A percentile compares a stretch with the other conserved stretches of the same genome.
Evolutionary conservation across 2,888 invertebrate species (phyloP).

Genomic region (Idaea aversata): DNA sequence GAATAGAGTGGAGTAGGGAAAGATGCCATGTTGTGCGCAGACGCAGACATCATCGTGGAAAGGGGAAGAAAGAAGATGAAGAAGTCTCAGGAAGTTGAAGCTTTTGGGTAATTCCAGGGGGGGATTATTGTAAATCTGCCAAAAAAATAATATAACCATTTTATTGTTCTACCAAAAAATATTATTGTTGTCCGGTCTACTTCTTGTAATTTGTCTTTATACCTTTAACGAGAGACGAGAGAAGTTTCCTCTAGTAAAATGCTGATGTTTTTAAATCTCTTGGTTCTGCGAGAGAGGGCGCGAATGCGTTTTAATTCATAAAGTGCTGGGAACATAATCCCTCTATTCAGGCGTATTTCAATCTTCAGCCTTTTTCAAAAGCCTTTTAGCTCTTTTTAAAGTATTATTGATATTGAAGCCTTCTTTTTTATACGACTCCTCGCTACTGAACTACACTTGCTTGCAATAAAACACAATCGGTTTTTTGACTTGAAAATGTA

Average conservation of each 20-base stretch:
- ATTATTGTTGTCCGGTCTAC: no score
- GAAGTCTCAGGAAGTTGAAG: no score
- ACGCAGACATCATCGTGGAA: no score
- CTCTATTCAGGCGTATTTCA: background rate
- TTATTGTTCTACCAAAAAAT: no score
- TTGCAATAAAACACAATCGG: background rate
- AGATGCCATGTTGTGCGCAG: no score
- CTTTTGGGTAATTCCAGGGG: no score
- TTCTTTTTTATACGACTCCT: background rate
- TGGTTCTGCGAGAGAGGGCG: conserved; percentile 17
- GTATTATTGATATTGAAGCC: background rate
- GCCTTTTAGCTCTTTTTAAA: background rate
- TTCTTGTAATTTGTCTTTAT: background rate
- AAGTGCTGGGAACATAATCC: conserved; percentile 21
- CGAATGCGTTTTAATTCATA: conserved; percentile 37
- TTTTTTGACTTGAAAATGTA: no score
- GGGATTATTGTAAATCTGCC: no score
- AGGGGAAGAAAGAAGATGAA: no score
- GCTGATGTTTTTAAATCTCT: background rate
- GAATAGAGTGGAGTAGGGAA: no score
- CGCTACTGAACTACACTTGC: background rate
- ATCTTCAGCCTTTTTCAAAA: background rate
- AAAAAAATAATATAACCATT: no score
- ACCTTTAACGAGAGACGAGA: background rate
- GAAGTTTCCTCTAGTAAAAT: background rate